These are phyloP conservation scores for Crotophaga sulcirostris DNA, from an alignment of 2,113 vertebrate genomes.

Conservation along the genomic window DNA sequence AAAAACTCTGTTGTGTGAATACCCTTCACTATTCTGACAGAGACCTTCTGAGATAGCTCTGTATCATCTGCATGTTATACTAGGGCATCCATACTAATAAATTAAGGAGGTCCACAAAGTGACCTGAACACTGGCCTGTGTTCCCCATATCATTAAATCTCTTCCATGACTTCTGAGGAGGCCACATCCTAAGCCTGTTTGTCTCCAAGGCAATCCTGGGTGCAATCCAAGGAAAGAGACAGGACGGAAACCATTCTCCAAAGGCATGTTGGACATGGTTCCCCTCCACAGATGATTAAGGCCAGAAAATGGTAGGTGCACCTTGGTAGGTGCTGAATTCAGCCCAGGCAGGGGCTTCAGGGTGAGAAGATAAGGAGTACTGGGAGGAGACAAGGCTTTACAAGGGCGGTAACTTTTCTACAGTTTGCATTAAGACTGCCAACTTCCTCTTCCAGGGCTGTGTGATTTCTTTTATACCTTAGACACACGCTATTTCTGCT, in stretches of 20 bases:
- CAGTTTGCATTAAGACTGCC: neutral
- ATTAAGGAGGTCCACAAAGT: neutral
- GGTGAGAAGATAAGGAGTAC: neutral
- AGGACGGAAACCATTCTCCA: neutral
- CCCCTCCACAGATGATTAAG: neutral
- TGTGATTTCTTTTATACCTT: neutral
- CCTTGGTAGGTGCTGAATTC: neutral
- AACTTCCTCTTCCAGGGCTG: neutral
- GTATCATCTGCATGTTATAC: fast-evolving
- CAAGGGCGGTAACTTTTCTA: neutral
- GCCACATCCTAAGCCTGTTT: fast-evolving
- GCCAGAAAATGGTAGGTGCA: neutral
- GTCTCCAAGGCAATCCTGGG: neutral
- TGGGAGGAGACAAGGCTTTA: neutral
- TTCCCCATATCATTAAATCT: neutral
- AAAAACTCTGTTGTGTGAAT: neutral
- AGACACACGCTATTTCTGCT: neutral
- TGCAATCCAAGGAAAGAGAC: neutral
- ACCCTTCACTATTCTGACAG: neutral
- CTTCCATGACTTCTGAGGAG: neutral
- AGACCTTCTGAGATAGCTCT: neutral
- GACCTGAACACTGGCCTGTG: neutral
- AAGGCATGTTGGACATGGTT: fast-evolving
- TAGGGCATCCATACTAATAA: neutral
- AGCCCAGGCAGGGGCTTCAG: neutral